A percentile compares a stretch with the other conserved stretches of the same genome.
Evolutionary conservation across 1,140 invertebrate species (phyloP).

Genomic region (Colletes latitarsis): DNA sequence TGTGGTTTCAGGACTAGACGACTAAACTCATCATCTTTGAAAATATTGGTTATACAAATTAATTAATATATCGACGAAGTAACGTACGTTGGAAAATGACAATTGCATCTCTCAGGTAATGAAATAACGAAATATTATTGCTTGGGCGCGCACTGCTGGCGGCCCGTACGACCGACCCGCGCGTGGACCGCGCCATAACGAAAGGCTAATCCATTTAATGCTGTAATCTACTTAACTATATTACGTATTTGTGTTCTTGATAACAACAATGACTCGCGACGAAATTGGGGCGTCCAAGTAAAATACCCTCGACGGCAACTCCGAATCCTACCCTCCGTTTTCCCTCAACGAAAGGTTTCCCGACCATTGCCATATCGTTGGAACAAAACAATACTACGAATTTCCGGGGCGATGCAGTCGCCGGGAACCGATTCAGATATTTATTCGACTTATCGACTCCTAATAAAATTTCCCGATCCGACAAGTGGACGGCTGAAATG

Average conservation of each 20-base stretch:
- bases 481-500: constrained; percentile 26
- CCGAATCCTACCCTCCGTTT: not conserved
- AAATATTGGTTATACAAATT: too few relatives aligned
- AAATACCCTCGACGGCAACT: not conserved
- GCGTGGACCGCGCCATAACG: too few relatives aligned
- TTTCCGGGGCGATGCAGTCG: not conserved
- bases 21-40: too few relatives aligned
- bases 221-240: not conserved
- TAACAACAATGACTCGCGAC: not conserved
- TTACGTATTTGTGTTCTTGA: not conserved
- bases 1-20: too few relatives aligned
- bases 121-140: too few relatives aligned
- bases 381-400: not conserved
- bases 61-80: too few relatives aligned
- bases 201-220: too few relatives aligned
- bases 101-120: too few relatives aligned
- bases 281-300: not conserved
- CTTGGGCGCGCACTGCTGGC: too few relatives aligned
- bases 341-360: not conserved
- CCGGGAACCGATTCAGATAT: constrained; percentile 8
- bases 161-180: too few relatives aligned
- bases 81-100: too few relatives aligned
- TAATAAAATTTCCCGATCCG: constrained; percentile 52
- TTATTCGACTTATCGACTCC: constrained; percentile 43
- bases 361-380: too few relatives aligned